Evolutionary conservation across 2,113 vertebrate species (phyloP).

Genomic region (Pangasianodon gigas): DNA sequence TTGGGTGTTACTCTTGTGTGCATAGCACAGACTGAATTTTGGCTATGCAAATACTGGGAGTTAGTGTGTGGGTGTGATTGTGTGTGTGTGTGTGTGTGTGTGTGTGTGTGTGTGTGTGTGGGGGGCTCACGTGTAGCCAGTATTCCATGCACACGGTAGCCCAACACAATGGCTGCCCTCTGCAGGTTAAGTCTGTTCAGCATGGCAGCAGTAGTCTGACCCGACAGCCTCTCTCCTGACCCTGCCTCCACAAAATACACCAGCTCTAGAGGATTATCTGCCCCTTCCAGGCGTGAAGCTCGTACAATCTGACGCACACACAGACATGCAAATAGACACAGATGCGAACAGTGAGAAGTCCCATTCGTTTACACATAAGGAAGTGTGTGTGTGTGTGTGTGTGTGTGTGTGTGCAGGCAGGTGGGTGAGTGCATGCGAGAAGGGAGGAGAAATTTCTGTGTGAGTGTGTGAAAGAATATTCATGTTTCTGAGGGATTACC

Average conservation of each 20-base stretch:
- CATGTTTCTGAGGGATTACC: background rate
- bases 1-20: background rate
- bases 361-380: background rate
- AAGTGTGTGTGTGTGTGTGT: background rate
- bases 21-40: background rate
- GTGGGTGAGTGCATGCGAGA: background rate
- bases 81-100: slow-evolving; percentile 12
- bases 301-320: slow-evolving; percentile 83
- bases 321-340: background rate
- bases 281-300: slow-evolving; percentile 78
- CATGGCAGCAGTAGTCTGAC: slow-evolving; percentile 79
- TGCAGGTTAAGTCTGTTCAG: slow-evolving; percentile 91
- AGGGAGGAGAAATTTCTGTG: background rate
- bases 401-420: slow-evolving; percentile 28
- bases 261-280: slow-evolving; percentile 84
- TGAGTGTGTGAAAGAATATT: slow-evolving; percentile 3
- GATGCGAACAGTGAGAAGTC: background rate
- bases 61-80: background rate
- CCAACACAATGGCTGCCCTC: slow-evolving; percentile 91
- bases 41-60: background rate
- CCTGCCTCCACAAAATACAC: slow-evolving; percentile 93
- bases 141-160: slow-evolving; percentile 85
- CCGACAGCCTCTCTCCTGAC: slow-evolving; percentile 81
- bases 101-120: background rate
- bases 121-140: slow-evolving; percentile 80